These are phyloP conservation scores for Yponomeuta evonymella DNA, from an alignment of 2,888 invertebrate species.

Conservation along the genomic window DNA sequence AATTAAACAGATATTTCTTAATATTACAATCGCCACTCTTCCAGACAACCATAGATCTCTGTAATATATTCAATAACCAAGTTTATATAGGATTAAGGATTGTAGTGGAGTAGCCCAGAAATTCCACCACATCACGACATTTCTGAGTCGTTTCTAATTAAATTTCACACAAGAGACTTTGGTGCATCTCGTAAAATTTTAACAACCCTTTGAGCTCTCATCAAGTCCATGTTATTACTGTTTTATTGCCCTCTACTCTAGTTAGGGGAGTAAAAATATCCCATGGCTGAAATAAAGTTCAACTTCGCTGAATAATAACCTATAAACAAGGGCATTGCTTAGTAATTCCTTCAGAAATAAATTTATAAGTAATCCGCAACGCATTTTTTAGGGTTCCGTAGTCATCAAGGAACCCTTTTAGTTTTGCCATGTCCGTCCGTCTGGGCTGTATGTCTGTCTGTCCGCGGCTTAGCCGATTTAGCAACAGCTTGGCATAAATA, in stretches of 20 bases:
- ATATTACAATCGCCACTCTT: no score
- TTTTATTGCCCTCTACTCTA: constrained; percentile 25
- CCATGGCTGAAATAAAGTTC: neutral
- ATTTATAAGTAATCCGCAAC: neutral
- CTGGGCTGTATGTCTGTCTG: no score
- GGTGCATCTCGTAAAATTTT: constrained; percentile 55
- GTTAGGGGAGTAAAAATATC: constrained; percentile 5
- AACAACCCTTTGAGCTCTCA: constrained; percentile 56
- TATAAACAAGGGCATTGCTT: no score
- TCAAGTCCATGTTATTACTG: constrained; percentile 43
- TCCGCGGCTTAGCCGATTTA: no score
- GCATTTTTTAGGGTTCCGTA: no score
- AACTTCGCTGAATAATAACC: no score
- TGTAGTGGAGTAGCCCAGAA: neutral
- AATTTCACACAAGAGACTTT: constrained; percentile 59
- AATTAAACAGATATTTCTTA: neutral
- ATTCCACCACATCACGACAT: constrained; percentile 38
- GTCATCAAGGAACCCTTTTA: no score
- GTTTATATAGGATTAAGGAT: neutral
- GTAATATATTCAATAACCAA: no score
- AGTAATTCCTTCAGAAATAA: neutral
- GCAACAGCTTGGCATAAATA: no score
- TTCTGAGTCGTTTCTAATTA: constrained; percentile 61
- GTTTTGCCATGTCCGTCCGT: no score
- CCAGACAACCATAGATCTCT: neutral